Base-by-base conservation (phyloP, 2,797 vertebrate genomes). In the Crocodylus rhombifer region DNA sequence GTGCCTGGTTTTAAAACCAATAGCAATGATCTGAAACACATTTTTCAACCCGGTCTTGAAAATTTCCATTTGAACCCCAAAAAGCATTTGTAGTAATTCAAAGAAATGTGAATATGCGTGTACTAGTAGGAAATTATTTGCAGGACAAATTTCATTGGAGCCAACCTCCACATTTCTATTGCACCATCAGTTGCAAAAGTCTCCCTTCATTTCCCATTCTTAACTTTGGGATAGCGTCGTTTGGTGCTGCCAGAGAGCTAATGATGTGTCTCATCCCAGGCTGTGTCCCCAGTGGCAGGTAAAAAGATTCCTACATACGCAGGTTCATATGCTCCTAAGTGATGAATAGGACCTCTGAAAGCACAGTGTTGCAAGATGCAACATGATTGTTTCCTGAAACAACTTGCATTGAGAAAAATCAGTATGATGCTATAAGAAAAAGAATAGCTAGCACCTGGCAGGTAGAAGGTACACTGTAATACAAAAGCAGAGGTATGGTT, bases 1-100 rank as follows among this genome's bases (percentile, higher is more conserved):
- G 87, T 95, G 95, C 89, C 96, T 96, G 96, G 84, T 94, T 96
- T 96, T 95, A 96, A 97, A 92, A 88, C 89, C 91, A 80, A 65
- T 81, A 67, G 51, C 55, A 82, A 76, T 97, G 90, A 96, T 96
- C 82, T 94, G 95, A 97, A 95, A 84, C 96, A 95, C 88, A 93
- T 95, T 97, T 96, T 94, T 90, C 78, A 93, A 85, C 79, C 30
- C 5, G 21, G 82, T 86, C 92, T 87, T 82, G 86, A 91, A 94
- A 90, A 71, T 92, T 94, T 83, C 82, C 65, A 78, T 91, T 89
- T 90, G 90, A 91, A 87, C 80, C 73, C 69, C 92, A 14, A 30
- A 30, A 55, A 2, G 55, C 26, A 87, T 92, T 90, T 94, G 87
- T 84, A 91, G 64, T 58, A 78, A 93, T 95, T 95, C 85, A 91